phyloP scores from a whole-genome alignment of 1,140 invertebrate genomes.

The Bombus picipes region DNA sequence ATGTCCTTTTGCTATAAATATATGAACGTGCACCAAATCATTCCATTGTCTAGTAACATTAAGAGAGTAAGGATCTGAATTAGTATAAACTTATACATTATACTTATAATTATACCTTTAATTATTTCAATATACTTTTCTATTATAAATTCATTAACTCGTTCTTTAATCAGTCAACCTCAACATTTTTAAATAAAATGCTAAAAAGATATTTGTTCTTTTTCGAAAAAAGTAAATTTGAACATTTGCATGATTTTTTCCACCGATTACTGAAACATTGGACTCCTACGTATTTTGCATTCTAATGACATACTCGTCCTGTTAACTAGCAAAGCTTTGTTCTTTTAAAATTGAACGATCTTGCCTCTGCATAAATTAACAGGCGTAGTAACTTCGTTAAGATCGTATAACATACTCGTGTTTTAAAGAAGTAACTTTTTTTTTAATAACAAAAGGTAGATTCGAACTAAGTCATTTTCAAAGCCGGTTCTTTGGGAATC shows the following conservation, averaged over 20 bases:
- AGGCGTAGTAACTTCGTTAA: not conserved
- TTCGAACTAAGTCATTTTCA: not conserved
- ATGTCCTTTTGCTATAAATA: too few species aligned
- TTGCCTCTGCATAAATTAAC: not conserved
- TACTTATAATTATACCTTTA: too few species aligned
- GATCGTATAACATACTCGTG: not conserved
- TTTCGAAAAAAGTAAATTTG: too few species aligned
- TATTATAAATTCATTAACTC: too few species aligned
- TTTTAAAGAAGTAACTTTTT: not conserved
- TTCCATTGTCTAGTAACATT: too few species aligned
- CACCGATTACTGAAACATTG: not conserved
- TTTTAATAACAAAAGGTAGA: not conserved
- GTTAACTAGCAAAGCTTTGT: slow-evolving; percentile 3
- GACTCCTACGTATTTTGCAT: not conserved
- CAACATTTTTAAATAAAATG: too few species aligned
- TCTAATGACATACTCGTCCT: not conserved
- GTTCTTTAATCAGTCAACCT: too few species aligned
- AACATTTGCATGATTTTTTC: not conserved
- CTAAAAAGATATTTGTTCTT: not conserved
- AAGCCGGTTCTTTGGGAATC: not conserved
- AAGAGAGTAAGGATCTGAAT: too few species aligned
- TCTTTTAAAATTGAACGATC: not conserved
- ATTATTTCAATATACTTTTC: too few species aligned
- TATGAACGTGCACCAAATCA: too few species aligned
- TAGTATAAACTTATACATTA: too few species aligned